These are phyloP conservation scores for Xanthia icteritia DNA, from an alignment of 2,888 invertebrate genomes.

Conservation along the genomic window DNA sequence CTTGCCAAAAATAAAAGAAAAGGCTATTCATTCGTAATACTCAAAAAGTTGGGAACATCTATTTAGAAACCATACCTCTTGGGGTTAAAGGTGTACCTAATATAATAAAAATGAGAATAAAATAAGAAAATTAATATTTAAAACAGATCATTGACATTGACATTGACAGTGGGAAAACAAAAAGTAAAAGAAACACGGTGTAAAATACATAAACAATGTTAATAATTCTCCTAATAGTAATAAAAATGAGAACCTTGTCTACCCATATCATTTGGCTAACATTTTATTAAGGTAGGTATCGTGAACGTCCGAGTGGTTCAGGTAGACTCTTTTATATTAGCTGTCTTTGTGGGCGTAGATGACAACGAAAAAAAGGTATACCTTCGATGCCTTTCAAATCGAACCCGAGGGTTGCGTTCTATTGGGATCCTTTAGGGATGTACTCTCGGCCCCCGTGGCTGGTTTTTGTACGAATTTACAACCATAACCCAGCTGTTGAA, in stretches of 20 bases:
- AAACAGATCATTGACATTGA: slow-evolving; percentile 10
- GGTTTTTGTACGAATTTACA: slow-evolving; percentile 72
- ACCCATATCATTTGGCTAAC: slow-evolving; percentile 60
- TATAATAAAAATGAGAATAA: not conserved
- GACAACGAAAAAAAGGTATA: slow-evolving; percentile 69
- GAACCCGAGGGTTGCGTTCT: slow-evolving; percentile 75
- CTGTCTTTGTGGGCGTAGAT: slow-evolving; percentile 68
- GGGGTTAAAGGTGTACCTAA: not conserved
- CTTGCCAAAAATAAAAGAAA: not conserved
- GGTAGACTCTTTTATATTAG: slow-evolving; percentile 73
- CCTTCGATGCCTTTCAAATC: slow-evolving; percentile 71
- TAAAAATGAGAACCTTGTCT: slow-evolving; percentile 52
- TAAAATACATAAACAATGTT: slow-evolving; percentile 28
- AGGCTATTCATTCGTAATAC: no score
- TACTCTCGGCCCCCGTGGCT: slow-evolving; percentile 57
- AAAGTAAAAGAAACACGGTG: slow-evolving; percentile 27
- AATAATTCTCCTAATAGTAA: slow-evolving; percentile 54
- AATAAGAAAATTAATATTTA: not conserved
- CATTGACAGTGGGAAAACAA: not conserved
- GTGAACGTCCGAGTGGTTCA: slow-evolving; percentile 64
- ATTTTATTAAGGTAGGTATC: slow-evolving; percentile 61
- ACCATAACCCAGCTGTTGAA: slow-evolving; percentile 75
- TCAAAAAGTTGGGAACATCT: not conserved
- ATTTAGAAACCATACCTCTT: not conserved
- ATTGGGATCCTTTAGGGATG: slow-evolving; percentile 74